Evolutionary conservation across 2,888 invertebrate genomes (phyloP).

Genomic region (Acrobasis suavella): DNA sequence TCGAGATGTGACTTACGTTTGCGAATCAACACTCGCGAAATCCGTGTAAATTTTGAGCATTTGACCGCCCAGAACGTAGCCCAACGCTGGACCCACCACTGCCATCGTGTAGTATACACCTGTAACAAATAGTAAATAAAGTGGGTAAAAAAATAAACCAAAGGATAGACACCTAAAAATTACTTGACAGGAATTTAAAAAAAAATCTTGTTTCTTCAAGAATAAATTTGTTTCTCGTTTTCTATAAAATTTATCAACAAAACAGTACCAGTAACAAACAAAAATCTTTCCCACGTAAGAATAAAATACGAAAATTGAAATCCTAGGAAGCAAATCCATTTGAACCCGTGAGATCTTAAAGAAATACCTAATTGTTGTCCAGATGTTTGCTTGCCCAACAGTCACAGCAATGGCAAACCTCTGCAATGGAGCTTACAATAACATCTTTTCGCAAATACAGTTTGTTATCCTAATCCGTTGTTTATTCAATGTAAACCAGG

Average conservation of each 20-base stretch:
- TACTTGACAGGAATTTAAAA: too few species aligned
- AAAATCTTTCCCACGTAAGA: neutral
- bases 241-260: too few species aligned
- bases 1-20: conserved; percentile 80
- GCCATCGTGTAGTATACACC: conserved; percentile 93
- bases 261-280: too few species aligned
- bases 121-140: conserved; percentile 47
- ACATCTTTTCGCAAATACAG: neutral
- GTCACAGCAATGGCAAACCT: neutral
- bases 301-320: neutral
- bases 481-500: neutral
- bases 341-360: neutral
- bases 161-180: too few species aligned
- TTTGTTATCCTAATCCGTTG: neutral
- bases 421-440: neutral
- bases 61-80: conserved; percentile 92
- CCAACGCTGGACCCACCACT: conserved; percentile 91
- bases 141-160: too few species aligned
- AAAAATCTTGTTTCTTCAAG: too few species aligned
- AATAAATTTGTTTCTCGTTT: too few species aligned
- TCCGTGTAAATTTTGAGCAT: conserved; percentile 90
- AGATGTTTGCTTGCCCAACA: neutral
- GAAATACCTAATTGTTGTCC: neutral
- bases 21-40: conserved; percentile 84
- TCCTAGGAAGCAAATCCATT: neutral